Evolutionary conservation across 92 coral and sea anemone genomes (phyloP).

Genomic region (Blastomussa wellsi): DNA sequence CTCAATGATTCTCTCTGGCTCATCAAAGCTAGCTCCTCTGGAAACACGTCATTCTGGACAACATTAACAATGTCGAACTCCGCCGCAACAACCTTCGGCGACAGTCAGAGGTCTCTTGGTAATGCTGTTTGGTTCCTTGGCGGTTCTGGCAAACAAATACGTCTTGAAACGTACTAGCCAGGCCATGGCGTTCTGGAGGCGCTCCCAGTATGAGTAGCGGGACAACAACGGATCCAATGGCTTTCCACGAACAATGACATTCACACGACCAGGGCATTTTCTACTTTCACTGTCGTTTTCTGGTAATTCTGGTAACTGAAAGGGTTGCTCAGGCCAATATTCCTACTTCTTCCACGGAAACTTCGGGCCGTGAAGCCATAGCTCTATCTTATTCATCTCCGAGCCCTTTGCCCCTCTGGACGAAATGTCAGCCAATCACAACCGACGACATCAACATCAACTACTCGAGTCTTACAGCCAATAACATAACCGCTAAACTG

Average conservation of each 20-base stretch:
- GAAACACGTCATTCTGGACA: neutral
- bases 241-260: neutral
- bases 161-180: neutral
- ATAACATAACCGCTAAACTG: no score
- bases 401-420: neutral
- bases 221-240: neutral
- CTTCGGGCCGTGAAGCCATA: conserved; percentile 11
- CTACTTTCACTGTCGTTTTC: neutral
- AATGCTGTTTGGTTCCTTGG: neutral
- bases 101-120: neutral
- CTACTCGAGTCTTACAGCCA: no score
- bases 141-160: neutral
- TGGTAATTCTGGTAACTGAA: neutral
- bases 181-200: conserved; percentile 2
- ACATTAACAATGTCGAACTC: neutral
- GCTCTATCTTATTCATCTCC: neutral
- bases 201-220: conserved; percentile 11
- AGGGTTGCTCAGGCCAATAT: conserved; percentile 7
- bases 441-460: no score
- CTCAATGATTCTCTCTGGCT: neutral
- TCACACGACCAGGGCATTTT: neutral
- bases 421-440: conserved; percentile 9
- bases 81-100: neutral
- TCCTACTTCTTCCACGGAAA: neutral
- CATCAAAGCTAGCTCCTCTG: neutral